A percentile compares a stretch with the other conserved stretches of the same genome.
These are phyloP conservation scores for human DNA, from an alignment of 2,113 vertebrate genomes.

Conservation along the genomic window GRCh38 chr20:6773501-6774000, in stretches of 20 bases:
- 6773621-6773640: neutral
- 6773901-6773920: neutral
- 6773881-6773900: neutral
- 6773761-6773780: conserved; percentile 20
- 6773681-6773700: neutral
- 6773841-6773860: neutral
- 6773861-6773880: neutral
- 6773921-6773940: conserved; percentile 24
- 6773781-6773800: neutral
- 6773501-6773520: neutral
- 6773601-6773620: neutral
- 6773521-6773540: neutral
- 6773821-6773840: neutral
- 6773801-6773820: neutral
- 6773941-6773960: conserved; percentile 31
- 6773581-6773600: neutral
- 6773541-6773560: neutral
- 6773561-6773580: neutral
- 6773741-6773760: neutral
- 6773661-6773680: neutral
- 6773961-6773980: neutral
- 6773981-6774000: neutral
- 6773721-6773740: neutral
- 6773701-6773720: neutral
- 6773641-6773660: neutral